Evolutionary conservation across 2,797 vertebrate genomes (phyloP).

Genomic region (Oophaga sylvatica): DNA sequence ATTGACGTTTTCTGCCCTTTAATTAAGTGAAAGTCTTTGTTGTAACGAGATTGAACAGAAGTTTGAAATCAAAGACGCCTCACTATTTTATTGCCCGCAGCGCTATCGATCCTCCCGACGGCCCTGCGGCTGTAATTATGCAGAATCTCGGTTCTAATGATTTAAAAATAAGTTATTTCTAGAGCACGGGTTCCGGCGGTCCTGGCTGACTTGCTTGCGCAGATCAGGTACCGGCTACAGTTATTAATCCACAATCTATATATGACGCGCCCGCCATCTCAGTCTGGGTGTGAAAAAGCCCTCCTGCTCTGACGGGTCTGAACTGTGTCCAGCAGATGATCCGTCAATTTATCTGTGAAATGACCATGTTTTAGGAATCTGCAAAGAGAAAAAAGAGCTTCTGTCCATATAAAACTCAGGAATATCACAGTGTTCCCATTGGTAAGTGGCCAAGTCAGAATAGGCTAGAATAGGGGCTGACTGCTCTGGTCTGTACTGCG

Average conservation of each 20-base stretch:
- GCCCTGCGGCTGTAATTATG: slow-evolving; percentile 52
- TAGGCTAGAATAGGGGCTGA: not conserved
- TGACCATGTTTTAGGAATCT: not conserved
- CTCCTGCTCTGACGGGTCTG: not conserved
- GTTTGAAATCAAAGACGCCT: slow-evolving; percentile 59
- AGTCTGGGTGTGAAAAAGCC: not conserved
- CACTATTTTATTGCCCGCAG: slow-evolving; percentile 55
- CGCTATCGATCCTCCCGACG: slow-evolving; percentile 50
- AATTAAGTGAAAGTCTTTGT: slow-evolving; percentile 56
- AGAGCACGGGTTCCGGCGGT: not conserved
- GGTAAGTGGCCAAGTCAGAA: too few species aligned
- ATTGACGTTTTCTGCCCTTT: slow-evolving; percentile 54
- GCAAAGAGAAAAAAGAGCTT: too few species aligned
- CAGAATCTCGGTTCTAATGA: slow-evolving; percentile 43
- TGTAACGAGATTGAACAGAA: slow-evolving; percentile 55
- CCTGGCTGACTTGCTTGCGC: not conserved
- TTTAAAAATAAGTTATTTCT: slow-evolving; percentile 41
- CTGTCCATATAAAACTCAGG: too few species aligned
- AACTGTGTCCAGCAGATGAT: not conserved
- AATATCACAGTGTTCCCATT: not conserved
- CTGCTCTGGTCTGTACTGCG: not conserved
- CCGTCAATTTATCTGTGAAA: not conserved
- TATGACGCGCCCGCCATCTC: not conserved
- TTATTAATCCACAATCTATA: not conserved
- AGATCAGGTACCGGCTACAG: not conserved